Conservation (phyloP, 2,113 vertebrate genomes). For the Chaetodon auriga region DNA sequence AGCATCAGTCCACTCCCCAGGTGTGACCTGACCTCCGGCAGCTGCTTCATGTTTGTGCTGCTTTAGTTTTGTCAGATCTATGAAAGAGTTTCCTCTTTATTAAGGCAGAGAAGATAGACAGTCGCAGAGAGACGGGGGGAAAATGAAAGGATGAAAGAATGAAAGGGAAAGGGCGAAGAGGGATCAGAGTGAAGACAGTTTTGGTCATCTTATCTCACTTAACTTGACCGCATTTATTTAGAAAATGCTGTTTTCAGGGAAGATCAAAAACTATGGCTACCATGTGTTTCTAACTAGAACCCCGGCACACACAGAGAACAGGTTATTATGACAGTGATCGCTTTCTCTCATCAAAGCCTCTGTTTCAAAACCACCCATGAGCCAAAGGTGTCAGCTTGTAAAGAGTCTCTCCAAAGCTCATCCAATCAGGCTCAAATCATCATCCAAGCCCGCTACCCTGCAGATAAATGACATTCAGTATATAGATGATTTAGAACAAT, state of each 20-base stretch:
- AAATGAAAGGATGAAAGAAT: conserved; percentile 35
- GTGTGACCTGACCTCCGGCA: conserved; percentile 47
- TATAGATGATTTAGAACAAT: conserved; percentile 74
- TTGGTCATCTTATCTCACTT: conserved; percentile 47
- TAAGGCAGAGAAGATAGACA: conserved; percentile 31
- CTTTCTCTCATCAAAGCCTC: conserved; percentile 64
- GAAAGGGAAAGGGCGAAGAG: conserved; percentile 36
- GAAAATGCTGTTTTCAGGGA: conserved; percentile 48
- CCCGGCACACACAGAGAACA: conserved; percentile 10
- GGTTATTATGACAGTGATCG: conserved; percentile 68
- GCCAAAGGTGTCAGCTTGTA: conserved; percentile 81
- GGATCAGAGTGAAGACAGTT: conserved; percentile 53
- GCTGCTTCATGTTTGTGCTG: conserved; percentile 26
- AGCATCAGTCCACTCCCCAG: conserved; percentile 48
- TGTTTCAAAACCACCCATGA: conserved; percentile 64
- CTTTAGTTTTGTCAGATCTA: conserved; percentile 26
- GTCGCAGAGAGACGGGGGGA: background rate
- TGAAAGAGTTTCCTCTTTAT: conserved; percentile 36
- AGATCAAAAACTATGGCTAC: conserved; percentile 65
- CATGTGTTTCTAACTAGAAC: conserved; percentile 66
- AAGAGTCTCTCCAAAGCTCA: conserved; percentile 63
- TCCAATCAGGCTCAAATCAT: conserved; percentile 65
- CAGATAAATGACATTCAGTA: conserved; percentile 58
- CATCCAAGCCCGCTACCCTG: conserved; percentile 60
- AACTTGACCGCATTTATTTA: conserved; percentile 41